phyloP scores from a whole-genome alignment of 1,140 invertebrate species.

The Pomphorhynchus laevis region DNA sequence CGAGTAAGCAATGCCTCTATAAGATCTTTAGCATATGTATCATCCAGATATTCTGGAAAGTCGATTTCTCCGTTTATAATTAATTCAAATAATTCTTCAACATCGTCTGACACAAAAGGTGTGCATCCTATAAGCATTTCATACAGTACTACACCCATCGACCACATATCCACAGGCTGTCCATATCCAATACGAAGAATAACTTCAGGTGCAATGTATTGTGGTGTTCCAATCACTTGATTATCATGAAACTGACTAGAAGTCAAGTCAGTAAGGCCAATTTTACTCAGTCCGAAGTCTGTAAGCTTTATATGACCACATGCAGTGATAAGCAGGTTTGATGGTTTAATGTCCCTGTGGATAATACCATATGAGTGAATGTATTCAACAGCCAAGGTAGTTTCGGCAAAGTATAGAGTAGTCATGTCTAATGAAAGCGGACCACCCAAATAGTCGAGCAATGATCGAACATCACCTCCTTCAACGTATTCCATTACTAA shows the following conservation, averaged over 20 bases:
- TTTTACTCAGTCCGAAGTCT: constrained; percentile 90
- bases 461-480: constrained; percentile 78
- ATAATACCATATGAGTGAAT: constrained; percentile 94
- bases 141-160: constrained; percentile 88
- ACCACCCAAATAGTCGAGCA: constrained; percentile 43
- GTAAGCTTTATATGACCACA: constrained; percentile 96
- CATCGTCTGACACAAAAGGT: constrained; percentile 87
- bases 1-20: constrained; percentile 56
- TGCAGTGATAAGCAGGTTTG: constrained; percentile 63
- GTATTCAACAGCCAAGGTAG: constrained; percentile 87
- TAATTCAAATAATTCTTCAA: constrained; percentile 85
- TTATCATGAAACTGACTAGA: constrained; percentile 94
- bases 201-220: constrained; percentile 73
- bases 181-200: constrained; percentile 34
- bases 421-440: constrained; percentile 83
- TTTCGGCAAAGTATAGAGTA: constrained; percentile 77
- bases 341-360: constrained; percentile 85
- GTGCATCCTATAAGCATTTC: constrained; percentile 93
- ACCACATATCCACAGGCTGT: constrained; percentile 99
- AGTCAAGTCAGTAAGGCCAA: constrained; percentile 84
- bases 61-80: constrained; percentile 79
- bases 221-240: constrained; percentile 73
- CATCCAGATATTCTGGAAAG: constrained; percentile 59
- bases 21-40: constrained; percentile 34
- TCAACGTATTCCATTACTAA: constrained; percentile 97